A percentile compares a stretch with the other conserved stretches of the same genome.
Conservation (phyloP, 2,888 invertebrate species). For the Pycnomerus fuliginosus region DNA sequence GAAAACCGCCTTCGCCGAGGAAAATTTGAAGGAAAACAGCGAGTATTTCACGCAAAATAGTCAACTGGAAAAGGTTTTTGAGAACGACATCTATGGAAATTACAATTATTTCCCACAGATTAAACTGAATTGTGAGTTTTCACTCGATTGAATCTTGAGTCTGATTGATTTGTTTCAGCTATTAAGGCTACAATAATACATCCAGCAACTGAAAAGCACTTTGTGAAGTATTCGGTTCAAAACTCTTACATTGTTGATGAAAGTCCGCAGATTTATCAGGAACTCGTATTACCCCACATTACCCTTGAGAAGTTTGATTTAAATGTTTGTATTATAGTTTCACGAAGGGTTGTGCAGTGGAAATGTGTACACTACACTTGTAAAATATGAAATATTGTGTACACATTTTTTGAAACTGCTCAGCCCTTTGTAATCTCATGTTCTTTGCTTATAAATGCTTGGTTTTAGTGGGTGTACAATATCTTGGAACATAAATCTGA, state of each 20-base stretch:
- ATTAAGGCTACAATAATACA: conserved; percentile 87
- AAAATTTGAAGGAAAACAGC: conserved; percentile 56
- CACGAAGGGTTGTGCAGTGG: conserved; percentile 2
- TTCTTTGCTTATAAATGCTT: conserved; percentile 2
- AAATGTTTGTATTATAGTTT: conserved; percentile 59
- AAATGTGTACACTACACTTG: conserved; percentile 1
- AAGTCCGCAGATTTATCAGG: conserved; percentile 77
- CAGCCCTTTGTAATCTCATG: conserved; percentile 19
- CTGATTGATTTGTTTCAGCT: conserved; percentile 56
- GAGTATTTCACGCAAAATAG: conserved; percentile 64
- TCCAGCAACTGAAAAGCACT: conserved; percentile 92
- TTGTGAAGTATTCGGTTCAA: conserved; percentile 80
- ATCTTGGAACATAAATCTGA: conserved; percentile 91
- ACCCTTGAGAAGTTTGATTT: conserved; percentile 72
- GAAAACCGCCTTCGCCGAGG: conserved; percentile 75
- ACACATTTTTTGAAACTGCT: conserved; percentile 8
- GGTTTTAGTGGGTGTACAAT: conserved; percentile 93
- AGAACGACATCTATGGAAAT: conserved; percentile 84
- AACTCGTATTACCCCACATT: conserved; percentile 76
- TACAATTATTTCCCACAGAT: conserved; percentile 65
- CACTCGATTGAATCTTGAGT: conserved; percentile 7
- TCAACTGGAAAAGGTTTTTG: conserved; percentile 63
- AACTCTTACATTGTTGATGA: conserved; percentile 77
- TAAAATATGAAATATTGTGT: background rate
- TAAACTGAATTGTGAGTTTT: conserved; percentile 58